phyloP scores from a whole-genome alignment of 2,113 vertebrate genomes.

The Balaeniceps rex region DNA sequence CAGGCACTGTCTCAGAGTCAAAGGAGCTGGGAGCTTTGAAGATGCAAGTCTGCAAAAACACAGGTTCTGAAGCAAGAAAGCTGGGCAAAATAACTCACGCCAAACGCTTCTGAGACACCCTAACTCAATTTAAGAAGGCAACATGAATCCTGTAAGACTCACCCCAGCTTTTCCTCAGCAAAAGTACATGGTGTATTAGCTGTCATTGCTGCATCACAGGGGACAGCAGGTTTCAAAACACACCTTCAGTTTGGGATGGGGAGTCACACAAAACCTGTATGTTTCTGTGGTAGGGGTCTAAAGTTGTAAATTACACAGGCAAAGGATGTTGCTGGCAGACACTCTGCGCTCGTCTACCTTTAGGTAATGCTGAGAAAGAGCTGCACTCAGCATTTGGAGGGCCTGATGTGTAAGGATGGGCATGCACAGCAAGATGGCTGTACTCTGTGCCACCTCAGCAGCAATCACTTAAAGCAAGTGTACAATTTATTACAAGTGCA shows the following conservation, averaged over 20 bases:
- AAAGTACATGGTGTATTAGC: neutral
- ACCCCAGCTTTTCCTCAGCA: neutral
- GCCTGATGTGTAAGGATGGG: neutral
- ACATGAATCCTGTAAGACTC: neutral
- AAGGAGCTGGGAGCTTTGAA: neutral
- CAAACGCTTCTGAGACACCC: neutral
- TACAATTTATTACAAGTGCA: neutral
- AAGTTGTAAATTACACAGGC: neutral
- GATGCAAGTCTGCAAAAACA: neutral
- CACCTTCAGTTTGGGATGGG: neutral
- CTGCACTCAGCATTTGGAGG: neutral
- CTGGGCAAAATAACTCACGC: neutral
- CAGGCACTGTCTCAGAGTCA: neutral
- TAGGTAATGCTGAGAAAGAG: neutral
- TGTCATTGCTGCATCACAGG: neutral
- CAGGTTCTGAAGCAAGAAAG: neutral
- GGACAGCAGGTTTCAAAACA: neutral
- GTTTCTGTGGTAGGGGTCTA: neutral
- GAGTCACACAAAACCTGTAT: neutral
- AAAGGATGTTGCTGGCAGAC: neutral
- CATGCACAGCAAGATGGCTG: neutral
- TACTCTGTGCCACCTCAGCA: neutral
- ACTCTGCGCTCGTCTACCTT: neutral
- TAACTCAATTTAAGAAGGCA: neutral
- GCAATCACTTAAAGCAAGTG: neutral